Base-by-base conservation (phyloP, 30 jellyfish, hydroid and myxozoan genomes). In the Aurelia sp. region DNA sequence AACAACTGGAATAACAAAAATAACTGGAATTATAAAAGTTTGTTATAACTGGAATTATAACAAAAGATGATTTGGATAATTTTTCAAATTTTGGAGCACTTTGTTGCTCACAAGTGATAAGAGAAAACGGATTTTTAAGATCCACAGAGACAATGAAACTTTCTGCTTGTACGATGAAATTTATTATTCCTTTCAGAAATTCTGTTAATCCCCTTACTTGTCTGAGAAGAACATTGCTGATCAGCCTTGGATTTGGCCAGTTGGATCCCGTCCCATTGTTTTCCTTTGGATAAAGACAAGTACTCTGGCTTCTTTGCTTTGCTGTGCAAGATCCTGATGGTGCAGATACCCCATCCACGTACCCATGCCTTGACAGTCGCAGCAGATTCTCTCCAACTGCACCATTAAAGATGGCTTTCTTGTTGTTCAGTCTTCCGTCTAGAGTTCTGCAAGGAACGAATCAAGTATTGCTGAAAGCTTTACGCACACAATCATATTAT, bases 191-290 rank as follows among this genome's bases (percentile, higher is more conserved):
- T 38, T 38, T 4, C 50, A 38, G 50, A 38, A 0, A 38, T 38
- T 38, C 50, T 7, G 8, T 38, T 38, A 38, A 38, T 7, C 50
- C 2, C 9, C 55, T 44, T 9, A 76, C 88, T 63, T 76, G 88
- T 76, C 55, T 60, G 12, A 76, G 19, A 13, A 76, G 77, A 13
- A 21, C 71, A 22, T 76, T 76, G 63, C 88, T 76, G 77, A 76
- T 62, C 57, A 76, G 44, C 31, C 88, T 60, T 9, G 88, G 75
- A 19, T 59, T 58, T 19, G 88, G 88, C 62, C 88, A 24, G 10
- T 59, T 76, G 15, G 88, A 76, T 11, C 88, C 88, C 20, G 77
- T 76, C 22, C 88, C 88, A 22, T 62, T 76, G 77, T 76, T 52
- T 27, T 76, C 88, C 2, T 76, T 76, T 19, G 88, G 88, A 76